These are phyloP conservation scores for Drosophila longiperda DNA, from an alignment of 2,888 invertebrate species.

Conservation along the genomic window DNA sequence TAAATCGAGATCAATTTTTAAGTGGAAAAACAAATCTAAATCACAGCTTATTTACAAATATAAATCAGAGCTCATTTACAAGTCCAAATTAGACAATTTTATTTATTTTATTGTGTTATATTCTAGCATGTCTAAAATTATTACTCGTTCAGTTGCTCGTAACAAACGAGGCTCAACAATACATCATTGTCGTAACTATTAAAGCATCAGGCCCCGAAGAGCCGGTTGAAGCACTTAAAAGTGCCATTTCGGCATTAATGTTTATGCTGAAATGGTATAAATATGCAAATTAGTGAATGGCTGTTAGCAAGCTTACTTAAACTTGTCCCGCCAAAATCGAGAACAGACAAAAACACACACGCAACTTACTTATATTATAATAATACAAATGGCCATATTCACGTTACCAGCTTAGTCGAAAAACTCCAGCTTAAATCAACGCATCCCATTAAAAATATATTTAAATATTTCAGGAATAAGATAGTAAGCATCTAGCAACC, in stretches of 20 bases:
- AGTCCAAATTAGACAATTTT: slow-evolving; percentile 31
- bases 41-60: slow-evolving; percentile 40
- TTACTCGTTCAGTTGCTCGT: slow-evolving; percentile 48
- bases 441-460: slow-evolving; percentile 53
- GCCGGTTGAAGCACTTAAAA: slow-evolving; percentile 77
- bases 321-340: slow-evolving; percentile 57
- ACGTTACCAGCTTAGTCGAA: slow-evolving; percentile 43
- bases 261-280: slow-evolving; percentile 73
- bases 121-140: slow-evolving; percentile 8
- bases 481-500: slow-evolving; percentile 19
- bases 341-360: slow-evolving; percentile 38
- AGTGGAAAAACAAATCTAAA: slow-evolving; percentile 33
- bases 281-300: slow-evolving; percentile 82
- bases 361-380: slow-evolving; percentile 18
- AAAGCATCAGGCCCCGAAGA: slow-evolving; percentile 48
- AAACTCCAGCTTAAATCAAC: slow-evolving; percentile 46
- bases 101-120: slow-evolving; percentile 19
- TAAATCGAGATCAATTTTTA: slow-evolving; percentile 36
- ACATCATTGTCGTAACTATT: slow-evolving; percentile 59
- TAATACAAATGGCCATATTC: slow-evolving; percentile 58
- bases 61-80: slow-evolving; percentile 41
- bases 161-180: slow-evolving; percentile 55
- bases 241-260: slow-evolving; percentile 77
- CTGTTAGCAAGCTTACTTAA: slow-evolving; percentile 66
- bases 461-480: slow-evolving; percentile 12